Conservation (phyloP, 2,888 invertebrate genomes). For the Drosophila mimica region DNA sequence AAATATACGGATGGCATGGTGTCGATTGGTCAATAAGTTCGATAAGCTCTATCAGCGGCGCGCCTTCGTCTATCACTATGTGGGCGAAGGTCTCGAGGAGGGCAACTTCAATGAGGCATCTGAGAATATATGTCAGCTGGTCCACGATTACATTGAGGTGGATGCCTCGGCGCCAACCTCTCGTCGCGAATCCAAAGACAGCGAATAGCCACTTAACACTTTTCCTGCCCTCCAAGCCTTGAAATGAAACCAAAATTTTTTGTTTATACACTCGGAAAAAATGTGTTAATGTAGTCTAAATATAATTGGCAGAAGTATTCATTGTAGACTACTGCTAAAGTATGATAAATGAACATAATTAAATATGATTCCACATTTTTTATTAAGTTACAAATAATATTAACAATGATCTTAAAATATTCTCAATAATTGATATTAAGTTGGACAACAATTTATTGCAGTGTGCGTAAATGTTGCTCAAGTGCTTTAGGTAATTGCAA, state of each 20-base stretch:
- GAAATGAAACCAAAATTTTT: constrained; percentile 20
- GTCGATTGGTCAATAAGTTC: constrained; percentile 91
- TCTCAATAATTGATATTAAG: background rate
- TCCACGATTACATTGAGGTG: constrained; percentile 89
- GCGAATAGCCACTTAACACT: background rate
- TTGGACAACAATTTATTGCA: background rate
- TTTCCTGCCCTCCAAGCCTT: constrained; percentile 2
- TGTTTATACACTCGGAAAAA: background rate
- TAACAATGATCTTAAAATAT: background rate
- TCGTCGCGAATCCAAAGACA: constrained; percentile 21
- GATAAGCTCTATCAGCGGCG: constrained; percentile 92
- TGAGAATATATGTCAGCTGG: constrained; percentile 88
- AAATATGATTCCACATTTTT: background rate
- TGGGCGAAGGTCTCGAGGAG: constrained; percentile 91
- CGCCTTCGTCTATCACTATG: constrained; percentile 95
- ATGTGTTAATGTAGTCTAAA: background rate
- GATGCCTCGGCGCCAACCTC: constrained; percentile 82
- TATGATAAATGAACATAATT: background rate
- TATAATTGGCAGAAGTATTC: background rate
- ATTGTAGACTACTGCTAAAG: background rate
- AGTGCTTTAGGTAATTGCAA: constrained; percentile 40
- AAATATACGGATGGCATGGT: constrained; percentile 92
- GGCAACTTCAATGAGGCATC: constrained; percentile 88
- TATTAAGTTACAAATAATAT: background rate
- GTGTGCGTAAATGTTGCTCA: constrained; percentile 10